These are phyloP conservation scores for Drosophila tropicalis DNA, from an alignment of 1,140 invertebrate genomes.

Conservation along the genomic window DNA sequence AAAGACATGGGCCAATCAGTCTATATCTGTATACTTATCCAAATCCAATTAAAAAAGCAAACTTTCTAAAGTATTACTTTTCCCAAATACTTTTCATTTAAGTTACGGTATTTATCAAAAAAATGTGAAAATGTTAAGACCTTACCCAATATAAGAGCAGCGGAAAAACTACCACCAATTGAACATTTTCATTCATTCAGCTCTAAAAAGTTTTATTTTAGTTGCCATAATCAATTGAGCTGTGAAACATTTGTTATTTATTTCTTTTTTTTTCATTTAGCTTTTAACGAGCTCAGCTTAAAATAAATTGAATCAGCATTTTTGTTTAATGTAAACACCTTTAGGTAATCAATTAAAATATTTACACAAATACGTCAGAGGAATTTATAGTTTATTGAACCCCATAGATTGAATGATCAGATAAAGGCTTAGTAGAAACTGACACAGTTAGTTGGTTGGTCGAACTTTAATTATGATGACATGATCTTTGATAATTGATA, in stretches of 20 bases:
- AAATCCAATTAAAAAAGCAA: too few species aligned
- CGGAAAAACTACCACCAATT: neutral
- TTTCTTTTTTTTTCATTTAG: neutral
- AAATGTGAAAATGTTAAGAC: conserved; percentile 2
- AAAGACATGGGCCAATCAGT: too few species aligned
- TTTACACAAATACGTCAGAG: neutral
- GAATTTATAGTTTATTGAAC: neutral
- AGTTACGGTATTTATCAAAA: too few species aligned
- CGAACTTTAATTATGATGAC: too few species aligned
- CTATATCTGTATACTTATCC: too few species aligned
- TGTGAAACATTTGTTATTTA: neutral
- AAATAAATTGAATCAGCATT: conserved; percentile 7
- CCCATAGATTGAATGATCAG: neutral
- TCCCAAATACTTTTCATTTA: too few species aligned
- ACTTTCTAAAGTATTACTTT: too few species aligned
- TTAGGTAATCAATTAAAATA: conserved; percentile 3
- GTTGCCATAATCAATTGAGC: neutral
- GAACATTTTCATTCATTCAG: neutral
- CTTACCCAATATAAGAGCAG: neutral
- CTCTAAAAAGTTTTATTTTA: neutral
- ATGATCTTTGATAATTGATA: too few species aligned
- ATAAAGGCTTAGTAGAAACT: too few species aligned
- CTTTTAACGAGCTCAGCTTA: neutral
- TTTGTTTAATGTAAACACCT: neutral
- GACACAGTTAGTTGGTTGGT: too few species aligned